These are phyloP conservation scores for Grantiella picta DNA, from an alignment of 2,113 vertebrate species.

Conservation along the genomic window DNA sequence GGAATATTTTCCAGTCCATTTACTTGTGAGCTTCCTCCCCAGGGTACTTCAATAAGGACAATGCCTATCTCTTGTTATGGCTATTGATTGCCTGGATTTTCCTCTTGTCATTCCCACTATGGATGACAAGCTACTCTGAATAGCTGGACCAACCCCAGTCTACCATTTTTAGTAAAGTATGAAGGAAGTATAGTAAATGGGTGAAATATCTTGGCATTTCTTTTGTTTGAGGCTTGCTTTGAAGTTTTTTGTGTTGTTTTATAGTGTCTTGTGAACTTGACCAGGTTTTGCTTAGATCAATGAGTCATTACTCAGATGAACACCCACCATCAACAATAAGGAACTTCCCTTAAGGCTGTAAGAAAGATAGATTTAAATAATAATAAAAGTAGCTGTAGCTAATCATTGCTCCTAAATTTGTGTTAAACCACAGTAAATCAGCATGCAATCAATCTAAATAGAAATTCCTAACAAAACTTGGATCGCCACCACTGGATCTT, in stretches of 20 bases:
- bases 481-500: background rate
- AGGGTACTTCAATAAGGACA: background rate
- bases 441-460: background rate
- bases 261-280: background rate
- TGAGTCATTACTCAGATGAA: background rate
- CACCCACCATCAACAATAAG: background rate
- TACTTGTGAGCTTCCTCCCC: background rate
- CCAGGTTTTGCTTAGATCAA: background rate
- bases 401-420: background rate
- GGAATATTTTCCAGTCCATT: slow-evolving; percentile 53
- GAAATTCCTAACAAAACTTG: background rate
- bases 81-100: slow-evolving; percentile 10
- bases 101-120: background rate
- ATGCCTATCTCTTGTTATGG: background rate
- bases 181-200: background rate
- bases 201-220: background rate
- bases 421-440: background rate
- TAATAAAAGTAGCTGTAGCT: background rate
- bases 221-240: background rate
- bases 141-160: background rate
- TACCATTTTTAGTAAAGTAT: background rate
- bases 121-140: background rate
- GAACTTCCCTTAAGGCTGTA: background rate
- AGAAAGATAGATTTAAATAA: background rate
- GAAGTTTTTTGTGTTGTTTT: background rate